These are phyloP conservation scores for Medauroidea extradentata DNA, from an alignment of 1,140 invertebrate genomes.

Conservation along the genomic window DNA sequence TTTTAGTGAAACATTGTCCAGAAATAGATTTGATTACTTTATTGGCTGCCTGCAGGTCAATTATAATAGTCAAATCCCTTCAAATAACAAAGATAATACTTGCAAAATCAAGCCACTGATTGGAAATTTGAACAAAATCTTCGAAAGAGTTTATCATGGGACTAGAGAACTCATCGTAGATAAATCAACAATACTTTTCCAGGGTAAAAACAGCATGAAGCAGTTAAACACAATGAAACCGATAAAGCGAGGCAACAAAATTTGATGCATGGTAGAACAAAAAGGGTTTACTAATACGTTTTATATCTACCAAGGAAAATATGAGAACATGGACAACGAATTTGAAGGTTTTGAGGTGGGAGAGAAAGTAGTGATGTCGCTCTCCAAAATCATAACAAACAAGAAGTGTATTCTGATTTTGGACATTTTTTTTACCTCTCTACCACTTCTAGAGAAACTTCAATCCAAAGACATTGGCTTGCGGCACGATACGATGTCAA, in stretches of 20 bases:
- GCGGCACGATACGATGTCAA: too few relatives aligned
- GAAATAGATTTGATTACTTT: constrained; percentile 3
- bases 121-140: constrained; percentile 9
- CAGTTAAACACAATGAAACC: constrained; percentile 11
- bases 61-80: constrained; percentile 9
- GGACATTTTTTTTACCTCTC: too few relatives aligned
- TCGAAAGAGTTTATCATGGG: constrained; percentile 6
- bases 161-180: constrained; percentile 15
- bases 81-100: constrained; percentile 14
- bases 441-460: too few relatives aligned
- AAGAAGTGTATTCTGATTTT: too few relatives aligned
- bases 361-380: too few relatives aligned
- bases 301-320: too few relatives aligned
- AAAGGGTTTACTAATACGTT: too few relatives aligned
- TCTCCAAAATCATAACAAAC: too few relatives aligned
- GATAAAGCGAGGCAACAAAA: constrained; percentile 20
- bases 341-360: too few relatives aligned
- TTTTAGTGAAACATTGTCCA: not conserved
- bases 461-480: too few relatives aligned
- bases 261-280: too few relatives aligned
- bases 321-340: too few relatives aligned
- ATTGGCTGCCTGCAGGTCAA: constrained; percentile 13
- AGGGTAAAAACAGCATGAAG: constrained; percentile 15
- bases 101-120: constrained; percentile 16
- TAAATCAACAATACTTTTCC: constrained; percentile 17